Conservation (phyloP, 1,140 invertebrate species). For the Drosophila ananassae region DNA sequence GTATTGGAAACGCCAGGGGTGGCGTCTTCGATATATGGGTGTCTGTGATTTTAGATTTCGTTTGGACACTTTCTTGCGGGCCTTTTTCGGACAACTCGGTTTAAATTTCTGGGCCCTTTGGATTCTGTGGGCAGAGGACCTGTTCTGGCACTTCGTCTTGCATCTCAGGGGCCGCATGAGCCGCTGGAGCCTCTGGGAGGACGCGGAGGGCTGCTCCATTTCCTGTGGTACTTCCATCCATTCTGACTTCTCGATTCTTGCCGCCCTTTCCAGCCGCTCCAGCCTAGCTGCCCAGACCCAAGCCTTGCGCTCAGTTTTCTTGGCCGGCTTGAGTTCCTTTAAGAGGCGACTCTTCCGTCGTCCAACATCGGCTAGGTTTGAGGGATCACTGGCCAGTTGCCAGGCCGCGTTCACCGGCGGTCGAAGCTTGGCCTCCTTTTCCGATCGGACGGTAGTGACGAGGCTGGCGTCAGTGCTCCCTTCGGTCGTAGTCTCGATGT, state of each 20-base stretch:
- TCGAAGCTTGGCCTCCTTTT: background rate
- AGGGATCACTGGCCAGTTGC: conserved; percentile 41
- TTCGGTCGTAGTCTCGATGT: background rate
- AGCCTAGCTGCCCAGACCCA: conserved; percentile 8
- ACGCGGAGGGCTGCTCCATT: background rate
- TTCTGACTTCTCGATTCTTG: conserved; percentile 1
- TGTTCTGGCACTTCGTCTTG: too few relatives aligned
- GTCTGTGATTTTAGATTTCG: background rate
- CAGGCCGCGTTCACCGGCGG: conserved; percentile 23
- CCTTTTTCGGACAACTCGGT: background rate
- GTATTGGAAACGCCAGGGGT: too few relatives aligned
- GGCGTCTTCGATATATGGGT: background rate
- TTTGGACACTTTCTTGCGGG: background rate
- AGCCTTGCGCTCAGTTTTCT: conserved; percentile 7
- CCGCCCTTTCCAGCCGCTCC: conserved; percentile 3
- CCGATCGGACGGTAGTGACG: background rate
- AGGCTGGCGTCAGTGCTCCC: background rate
- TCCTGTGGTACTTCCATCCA: background rate
- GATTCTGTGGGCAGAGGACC: background rate
- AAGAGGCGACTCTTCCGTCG: background rate
- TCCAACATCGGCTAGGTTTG: background rate
- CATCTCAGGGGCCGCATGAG: too few relatives aligned
- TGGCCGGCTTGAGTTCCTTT: conserved; percentile 4
- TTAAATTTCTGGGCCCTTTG: background rate
- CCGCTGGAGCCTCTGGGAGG: background rate